Percentiles rank a stretch among this genome's conserved stretches.
These are phyloP conservation scores for pig (Sus scrofa) DNA, from an alignment of 2,113 vertebrate species.

Conservation along the genomic window T2T-Sscrofa CM000812.6:288890001-288890500, in stretches of 20 bases:
- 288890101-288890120: neutral
- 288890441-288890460: neutral
- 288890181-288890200: neutral
- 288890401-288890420: neutral
- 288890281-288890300: accelerated
- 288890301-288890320: neutral
- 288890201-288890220: neutral
- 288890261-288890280: accelerated
- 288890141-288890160: neutral
- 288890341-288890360: neutral
- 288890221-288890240: neutral
- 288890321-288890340: too few species aligned
- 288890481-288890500: neutral
- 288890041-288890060: neutral
- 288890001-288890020: too few species aligned
- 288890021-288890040: too few species aligned
- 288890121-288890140: neutral
- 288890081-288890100: neutral
- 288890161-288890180: neutral
- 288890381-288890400: neutral
- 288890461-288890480: too few species aligned
- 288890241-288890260: neutral
- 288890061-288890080: neutral
- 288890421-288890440: neutral
- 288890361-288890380: neutral